Evolutionary conservation across 2,797 vertebrate genomes (phyloP).

Genomic region (Crypturellus tataupa): DNA sequence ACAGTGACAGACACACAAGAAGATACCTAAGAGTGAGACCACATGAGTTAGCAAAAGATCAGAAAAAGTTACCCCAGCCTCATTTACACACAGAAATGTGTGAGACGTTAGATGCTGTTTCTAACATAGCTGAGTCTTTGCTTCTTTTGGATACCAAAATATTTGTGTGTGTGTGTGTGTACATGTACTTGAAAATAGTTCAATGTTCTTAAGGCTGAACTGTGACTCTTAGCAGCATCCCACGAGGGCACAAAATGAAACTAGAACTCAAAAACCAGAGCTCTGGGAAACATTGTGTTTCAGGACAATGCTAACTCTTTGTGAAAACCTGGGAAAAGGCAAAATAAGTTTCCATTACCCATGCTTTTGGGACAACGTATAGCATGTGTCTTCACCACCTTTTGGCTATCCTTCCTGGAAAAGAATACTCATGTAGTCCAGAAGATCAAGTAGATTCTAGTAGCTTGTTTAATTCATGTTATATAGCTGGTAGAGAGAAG

Average conservation of each 20-base stretch:
- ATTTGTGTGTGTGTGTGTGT: fast-evolving
- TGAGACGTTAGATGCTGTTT: background rate
- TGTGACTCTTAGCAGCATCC: background rate
- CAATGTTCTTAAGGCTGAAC: background rate
- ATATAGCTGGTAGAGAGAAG: background rate
- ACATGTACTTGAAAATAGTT: no score
- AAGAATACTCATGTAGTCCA: background rate
- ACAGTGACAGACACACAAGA: background rate
- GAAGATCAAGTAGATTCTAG: background rate
- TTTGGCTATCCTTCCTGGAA: background rate
- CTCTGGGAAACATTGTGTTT: background rate
- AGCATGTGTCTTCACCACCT: background rate
- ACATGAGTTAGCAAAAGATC: background rate
- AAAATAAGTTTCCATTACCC: background rate
- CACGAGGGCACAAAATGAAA: background rate
- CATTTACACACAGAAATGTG: background rate
- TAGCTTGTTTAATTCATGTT: background rate
- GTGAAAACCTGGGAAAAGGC: background rate
- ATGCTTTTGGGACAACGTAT: background rate
- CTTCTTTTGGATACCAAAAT: background rate
- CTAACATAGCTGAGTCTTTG: background rate
- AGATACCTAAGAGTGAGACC: background rate
- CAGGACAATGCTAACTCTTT: background rate
- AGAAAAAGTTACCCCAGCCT: background rate
- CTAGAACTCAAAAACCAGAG: background rate